Percentiles rank a stretch among this genome's conserved stretches.
These are phyloP conservation scores for Hydropotes inermis DNA, from an alignment of 2,113 vertebrate species.

Conservation along the genomic window DNA sequence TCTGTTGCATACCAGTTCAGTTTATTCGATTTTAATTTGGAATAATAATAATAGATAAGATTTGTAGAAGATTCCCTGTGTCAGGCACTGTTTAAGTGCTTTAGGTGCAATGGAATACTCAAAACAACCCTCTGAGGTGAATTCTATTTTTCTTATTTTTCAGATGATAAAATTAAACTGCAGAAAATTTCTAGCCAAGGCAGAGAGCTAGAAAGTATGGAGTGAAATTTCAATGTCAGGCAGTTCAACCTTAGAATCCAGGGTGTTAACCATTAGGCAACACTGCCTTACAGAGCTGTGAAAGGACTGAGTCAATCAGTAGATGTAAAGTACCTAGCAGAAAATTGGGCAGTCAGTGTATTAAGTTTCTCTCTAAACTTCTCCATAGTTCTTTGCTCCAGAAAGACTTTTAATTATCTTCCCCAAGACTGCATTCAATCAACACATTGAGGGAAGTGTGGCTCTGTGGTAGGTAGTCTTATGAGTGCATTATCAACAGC, in stretches of 20 bases:
- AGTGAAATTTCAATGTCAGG: neutral
- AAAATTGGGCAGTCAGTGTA: neutral
- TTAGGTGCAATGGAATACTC: neutral
- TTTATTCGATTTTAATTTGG: neutral
- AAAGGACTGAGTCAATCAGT: neutral
- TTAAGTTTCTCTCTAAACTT: neutral
- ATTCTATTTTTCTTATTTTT: slow-evolving; percentile 11
- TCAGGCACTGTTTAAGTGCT: neutral
- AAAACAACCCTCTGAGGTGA: neutral
- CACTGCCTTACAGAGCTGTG: neutral
- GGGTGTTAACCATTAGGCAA: neutral
- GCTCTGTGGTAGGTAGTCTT: slow-evolving; percentile 12
- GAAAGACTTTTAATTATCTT: neutral
- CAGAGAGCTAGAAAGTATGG: neutral
- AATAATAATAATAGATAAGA: neutral
- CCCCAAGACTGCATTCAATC: neutral
- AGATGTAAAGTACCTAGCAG: neutral
- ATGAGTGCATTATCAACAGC: neutral
- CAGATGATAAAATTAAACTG: neutral
- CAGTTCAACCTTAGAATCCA: neutral
- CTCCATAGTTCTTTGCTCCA: neutral
- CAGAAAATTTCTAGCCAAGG: neutral
- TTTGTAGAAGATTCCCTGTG: neutral
- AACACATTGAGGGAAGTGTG: neutral
- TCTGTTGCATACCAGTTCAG: neutral